Evolutionary conservation across 2,888 invertebrate genomes (phyloP), one percentile per base, ranked within the genome.

Genomic region (Temnothorax ravouxi): DNA sequence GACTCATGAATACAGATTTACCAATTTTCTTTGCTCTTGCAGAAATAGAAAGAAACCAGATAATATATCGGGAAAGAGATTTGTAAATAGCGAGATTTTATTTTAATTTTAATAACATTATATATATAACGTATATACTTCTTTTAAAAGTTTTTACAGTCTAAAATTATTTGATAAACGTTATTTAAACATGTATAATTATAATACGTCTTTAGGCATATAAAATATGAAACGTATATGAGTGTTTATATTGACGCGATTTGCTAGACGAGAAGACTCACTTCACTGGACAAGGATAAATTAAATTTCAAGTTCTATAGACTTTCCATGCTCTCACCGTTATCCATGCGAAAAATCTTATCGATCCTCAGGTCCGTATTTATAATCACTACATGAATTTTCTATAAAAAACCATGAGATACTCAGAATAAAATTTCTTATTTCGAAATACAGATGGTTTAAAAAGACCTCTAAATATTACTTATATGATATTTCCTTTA

Each of bases 1-100:
- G 15, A 6, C 50, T 76, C 76, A 76, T 76, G 76, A 77, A 77
- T 77, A 54, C 41, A 54, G 54, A 77, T 54, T 44, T 52, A 59
- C 18, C 41, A 44, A 21, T 21, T 50, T 50, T 50, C 62, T 34
- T 61, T 47, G 6, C 44, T 59, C 5, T n/a, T 50, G 50, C 21
- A 21, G 13, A 76, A 38, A 25, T 21, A 34, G n/a, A 15, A 34
- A 11, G 25, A 64, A 13, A n/a, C 6, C 6, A 8, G 18, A 76
- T 6, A 6, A 52, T 76, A 41, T 41, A 25, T 34, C 4, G 9
- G 21, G 21, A 52, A 41, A 25, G 21, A 21, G 25, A 38, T 38
- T 62, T 25, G 18, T 38, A n/a, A 15, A 4, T 13, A 29, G n/a
- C 5, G 1, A 5, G 15, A 34, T 47, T 25, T 44, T 9, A 8